These are phyloP conservation scores for Lepisosteus osseus DNA, from an alignment of 2,113 vertebrate genomes.

Conservation along the genomic window DNA sequence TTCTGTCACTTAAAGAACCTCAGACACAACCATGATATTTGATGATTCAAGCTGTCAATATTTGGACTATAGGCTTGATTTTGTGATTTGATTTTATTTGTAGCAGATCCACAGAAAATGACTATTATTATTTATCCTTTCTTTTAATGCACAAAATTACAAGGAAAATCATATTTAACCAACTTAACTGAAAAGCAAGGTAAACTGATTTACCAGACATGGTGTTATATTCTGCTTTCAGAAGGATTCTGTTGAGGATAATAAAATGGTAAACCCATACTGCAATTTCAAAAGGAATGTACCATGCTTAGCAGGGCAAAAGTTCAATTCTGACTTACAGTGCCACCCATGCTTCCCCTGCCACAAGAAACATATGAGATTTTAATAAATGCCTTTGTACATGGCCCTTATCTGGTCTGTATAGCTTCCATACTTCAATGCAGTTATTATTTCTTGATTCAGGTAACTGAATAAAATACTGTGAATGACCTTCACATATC, in stretches of 20 bases:
- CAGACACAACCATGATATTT: too few relatives aligned
- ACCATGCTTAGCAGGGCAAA: background rate
- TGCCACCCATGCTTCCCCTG: background rate
- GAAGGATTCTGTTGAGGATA: too few relatives aligned
- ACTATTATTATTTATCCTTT: too few relatives aligned
- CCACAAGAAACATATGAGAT: background rate
- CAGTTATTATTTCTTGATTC: constrained; percentile 17
- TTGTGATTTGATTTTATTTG: too few relatives aligned
- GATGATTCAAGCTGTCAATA: too few relatives aligned
- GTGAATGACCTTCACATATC: constrained; percentile 14
- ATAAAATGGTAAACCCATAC: too few relatives aligned
- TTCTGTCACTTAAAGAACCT: too few relatives aligned
- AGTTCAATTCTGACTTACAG: background rate
- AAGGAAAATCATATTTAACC: background rate
- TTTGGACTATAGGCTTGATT: too few relatives aligned
- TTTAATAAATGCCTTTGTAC: constrained; percentile 4
- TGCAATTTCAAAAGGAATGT: background rate
- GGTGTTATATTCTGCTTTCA: too few relatives aligned
- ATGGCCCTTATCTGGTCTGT: background rate
- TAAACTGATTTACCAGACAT: background rate
- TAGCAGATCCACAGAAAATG: too few relatives aligned
- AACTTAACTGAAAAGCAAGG: background rate
- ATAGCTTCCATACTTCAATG: background rate
- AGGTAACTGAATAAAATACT: constrained; percentile 4
- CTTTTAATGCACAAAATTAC: too few relatives aligned